Conservation (phyloP, 2,888 invertebrate genomes). For the Lamellibrachia satsuma region DNA sequence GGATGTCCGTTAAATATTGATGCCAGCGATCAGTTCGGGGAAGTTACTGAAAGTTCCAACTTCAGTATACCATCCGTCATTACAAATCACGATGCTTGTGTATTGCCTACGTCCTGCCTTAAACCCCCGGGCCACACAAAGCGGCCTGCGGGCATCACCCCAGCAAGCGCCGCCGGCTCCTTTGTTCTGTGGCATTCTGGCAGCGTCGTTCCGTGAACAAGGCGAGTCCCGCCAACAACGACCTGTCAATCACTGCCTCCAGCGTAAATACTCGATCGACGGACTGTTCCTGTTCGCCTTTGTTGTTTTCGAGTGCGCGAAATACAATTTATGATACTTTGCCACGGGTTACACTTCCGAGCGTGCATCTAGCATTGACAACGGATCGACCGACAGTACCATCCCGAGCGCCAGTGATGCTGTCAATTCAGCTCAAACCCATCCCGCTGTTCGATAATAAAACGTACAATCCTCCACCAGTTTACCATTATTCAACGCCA, state of each 20-base stretch:
- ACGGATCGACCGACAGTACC: background rate
- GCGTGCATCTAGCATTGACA: background rate
- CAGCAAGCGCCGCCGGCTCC: background rate
- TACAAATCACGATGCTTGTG: background rate
- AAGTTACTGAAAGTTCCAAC: background rate
- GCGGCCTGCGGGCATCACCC: background rate
- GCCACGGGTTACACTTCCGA: background rate
- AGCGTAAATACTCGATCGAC: constrained; percentile 13
- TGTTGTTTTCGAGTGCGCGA: constrained; percentile 25
- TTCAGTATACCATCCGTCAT: constrained; percentile 10
- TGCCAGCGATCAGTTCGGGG: background rate
- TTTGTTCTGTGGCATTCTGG: background rate
- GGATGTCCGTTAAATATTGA: background rate
- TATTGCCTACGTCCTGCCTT: background rate
- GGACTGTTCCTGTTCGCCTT: constrained; percentile 1
- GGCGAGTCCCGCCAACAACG: background rate
- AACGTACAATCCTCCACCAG: background rate
- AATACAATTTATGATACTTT: constrained; percentile 25
- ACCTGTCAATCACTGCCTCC: background rate
- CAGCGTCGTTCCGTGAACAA: background rate
- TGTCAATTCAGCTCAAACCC: constrained; percentile 18
- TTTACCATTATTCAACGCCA: constrained; percentile 11
- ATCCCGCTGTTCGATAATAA: background rate
- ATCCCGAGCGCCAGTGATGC: background rate
- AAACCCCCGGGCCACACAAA: constrained; percentile 14